Base-by-base conservation (phyloP, 2,888 invertebrate species). In the Marasmarcha lunaedactyla region DNA sequence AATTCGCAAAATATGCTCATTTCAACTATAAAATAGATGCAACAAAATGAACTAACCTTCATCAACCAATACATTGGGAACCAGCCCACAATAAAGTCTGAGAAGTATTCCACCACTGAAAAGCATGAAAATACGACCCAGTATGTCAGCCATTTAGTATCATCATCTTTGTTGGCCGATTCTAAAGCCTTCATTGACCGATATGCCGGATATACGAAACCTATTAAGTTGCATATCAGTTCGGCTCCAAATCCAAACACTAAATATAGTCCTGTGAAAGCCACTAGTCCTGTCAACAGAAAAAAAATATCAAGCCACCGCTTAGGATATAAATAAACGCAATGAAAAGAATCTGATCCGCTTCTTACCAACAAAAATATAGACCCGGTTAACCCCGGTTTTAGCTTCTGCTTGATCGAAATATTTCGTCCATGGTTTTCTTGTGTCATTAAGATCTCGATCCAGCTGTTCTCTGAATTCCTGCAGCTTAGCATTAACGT, bases 101-200 rank as follows among this genome's bases (percentile, higher is more conserved):
- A 93, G 70, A 98, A 98, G 81, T 93, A 97, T 77, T 99, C 99
- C 40, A 94, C 68, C 40, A 98, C 85, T n/a, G 95, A 93, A 77
- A 99, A 95, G 43, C 93, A 85, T 14, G 97, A 95, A 83, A 92
- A 99, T 5, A 98, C 96, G 57, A 97, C 97, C 98, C 98, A 99
- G 71, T 98, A 99, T 1, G 95, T 98, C 50, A 99, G 86, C 98
- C 99, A 99, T 79, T 97, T 94, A 7, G 97, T 97, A 71, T 98
- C 98, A 69, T 95, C 94, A 42, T 91, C 89, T 59, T 92, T 93
- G 41, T 85, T 73, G 41, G 87, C 87, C 1, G 90, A 90, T 67
- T 95, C 94, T 54, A 95, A 83, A 0, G 95, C 94, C 71, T 88
- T 91, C 73, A 95, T 93, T 1, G 94, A 95, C 62, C 90, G 87